phyloP scores from a whole-genome alignment of 1,140 invertebrate species.

The Eubasilissa regina region DNA sequence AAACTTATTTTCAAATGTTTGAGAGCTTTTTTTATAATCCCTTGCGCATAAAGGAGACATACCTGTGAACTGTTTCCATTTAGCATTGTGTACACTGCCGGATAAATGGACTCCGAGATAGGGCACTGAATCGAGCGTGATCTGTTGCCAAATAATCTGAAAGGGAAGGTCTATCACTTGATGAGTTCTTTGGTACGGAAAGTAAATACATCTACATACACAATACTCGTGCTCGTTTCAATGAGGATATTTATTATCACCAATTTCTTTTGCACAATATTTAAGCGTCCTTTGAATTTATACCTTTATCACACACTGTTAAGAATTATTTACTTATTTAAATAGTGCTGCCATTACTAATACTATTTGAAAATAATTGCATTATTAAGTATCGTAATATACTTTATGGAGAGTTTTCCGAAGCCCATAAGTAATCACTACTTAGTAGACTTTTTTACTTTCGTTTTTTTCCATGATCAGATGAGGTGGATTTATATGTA shows the following conservation, averaged over 20 bases:
- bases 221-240: background rate
- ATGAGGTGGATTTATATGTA: too few species aligned
- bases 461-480: too few species aligned
- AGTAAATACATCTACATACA: background rate
- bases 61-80: constrained; percentile 15
- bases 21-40: constrained; percentile 2
- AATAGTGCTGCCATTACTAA: too few species aligned
- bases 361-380: too few species aligned
- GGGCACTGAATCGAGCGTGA: constrained; percentile 10
- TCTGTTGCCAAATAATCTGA: constrained; percentile 28
- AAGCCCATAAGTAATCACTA: too few species aligned
- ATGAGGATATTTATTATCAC: constrained; percentile 11
- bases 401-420: too few species aligned
- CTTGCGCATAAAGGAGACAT: constrained; percentile 17
- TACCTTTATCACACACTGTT: too few species aligned
- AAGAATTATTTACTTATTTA: too few species aligned
- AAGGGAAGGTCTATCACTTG: background rate
- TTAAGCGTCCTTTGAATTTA: too few species aligned
- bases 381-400: too few species aligned
- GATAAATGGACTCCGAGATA: constrained; percentile 5
- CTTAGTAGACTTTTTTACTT: too few species aligned
- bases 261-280: background rate
- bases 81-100: constrained; percentile 12
- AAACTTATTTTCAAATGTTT: too few species aligned
- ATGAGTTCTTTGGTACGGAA: background rate